phyloP scores from a whole-genome alignment of 2,113 vertebrate species.

The Callionymus lyra region DNA sequence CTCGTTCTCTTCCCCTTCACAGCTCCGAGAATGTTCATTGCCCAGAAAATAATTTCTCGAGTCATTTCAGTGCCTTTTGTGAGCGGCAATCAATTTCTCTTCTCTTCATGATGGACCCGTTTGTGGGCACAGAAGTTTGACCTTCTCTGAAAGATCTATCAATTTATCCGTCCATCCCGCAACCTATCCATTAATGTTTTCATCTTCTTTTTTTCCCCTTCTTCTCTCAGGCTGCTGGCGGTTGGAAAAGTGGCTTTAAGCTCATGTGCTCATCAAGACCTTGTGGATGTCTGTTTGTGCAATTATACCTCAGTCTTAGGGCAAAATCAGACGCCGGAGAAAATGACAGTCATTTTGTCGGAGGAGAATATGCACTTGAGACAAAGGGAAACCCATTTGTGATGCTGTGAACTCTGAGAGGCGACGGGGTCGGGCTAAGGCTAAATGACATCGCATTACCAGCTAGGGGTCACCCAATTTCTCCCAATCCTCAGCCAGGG shows the following conservation, averaged over 20 bases:
- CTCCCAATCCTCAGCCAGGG: conserved; percentile 14
- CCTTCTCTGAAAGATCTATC: conserved; percentile 75
- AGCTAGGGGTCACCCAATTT: conserved; percentile 46
- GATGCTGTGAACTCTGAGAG: conserved; percentile 35
- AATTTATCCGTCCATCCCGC: conserved; percentile 72
- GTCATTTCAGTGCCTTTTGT: conserved; percentile 75
- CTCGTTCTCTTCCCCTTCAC: conserved; percentile 9
- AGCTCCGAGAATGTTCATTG: conserved; percentile 66
- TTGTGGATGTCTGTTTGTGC: conserved; percentile 56
- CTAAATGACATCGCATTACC: conserved; percentile 62
- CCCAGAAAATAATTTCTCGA: conserved; percentile 75
- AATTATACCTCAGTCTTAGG: conserved; percentile 63
- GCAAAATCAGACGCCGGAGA: conserved; percentile 53
- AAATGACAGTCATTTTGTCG: conserved; percentile 62
- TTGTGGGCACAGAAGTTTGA: conserved; percentile 73
- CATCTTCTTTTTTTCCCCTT: conserved; percentile 42
- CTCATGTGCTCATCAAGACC: conserved; percentile 65
- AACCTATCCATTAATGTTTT: conserved; percentile 75
- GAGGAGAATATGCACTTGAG: conserved; percentile 69
- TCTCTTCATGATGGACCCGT: conserved; percentile 69
- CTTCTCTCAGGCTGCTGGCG: conserved; percentile 39
- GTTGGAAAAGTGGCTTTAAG: conserved; percentile 64
- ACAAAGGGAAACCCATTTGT: conserved; percentile 61
- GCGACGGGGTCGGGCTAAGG: conserved; percentile 49
- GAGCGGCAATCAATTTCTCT: conserved; percentile 74